A percentile compares a stretch with the other conserved stretches of the same genome.
phyloP scores from a whole-genome alignment of 2,113 vertebrate genomes.

The Circaetus cinerascens region DNA sequence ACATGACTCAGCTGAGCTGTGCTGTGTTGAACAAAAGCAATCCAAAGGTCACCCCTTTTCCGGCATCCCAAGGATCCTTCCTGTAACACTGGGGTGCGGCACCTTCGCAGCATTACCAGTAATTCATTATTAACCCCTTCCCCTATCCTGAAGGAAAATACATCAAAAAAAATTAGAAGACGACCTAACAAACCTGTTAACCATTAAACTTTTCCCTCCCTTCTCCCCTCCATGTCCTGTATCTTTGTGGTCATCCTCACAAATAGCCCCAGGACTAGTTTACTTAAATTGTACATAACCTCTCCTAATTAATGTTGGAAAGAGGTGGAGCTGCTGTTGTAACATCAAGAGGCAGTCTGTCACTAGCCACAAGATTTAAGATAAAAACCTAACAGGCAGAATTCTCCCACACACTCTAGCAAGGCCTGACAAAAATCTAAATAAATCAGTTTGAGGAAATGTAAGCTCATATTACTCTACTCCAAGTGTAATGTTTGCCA shows the following conservation, averaged over 20 bases:
- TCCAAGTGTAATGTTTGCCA: not conserved
- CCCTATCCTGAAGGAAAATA: not conserved
- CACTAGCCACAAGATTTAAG: slow-evolving; percentile 53
- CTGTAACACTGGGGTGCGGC: slow-evolving; percentile 2
- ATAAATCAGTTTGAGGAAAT: not conserved
- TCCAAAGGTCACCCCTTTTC: not conserved
- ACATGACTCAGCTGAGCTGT: not conserved
- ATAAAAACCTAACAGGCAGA: slow-evolving; percentile 28
- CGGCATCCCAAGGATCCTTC: not conserved
- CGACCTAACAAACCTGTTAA: not conserved
- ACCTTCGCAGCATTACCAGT: not conserved
- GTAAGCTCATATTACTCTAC: not conserved
- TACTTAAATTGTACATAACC: not conserved
- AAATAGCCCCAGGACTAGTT: slow-evolving; percentile 39
- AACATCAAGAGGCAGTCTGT: slow-evolving; percentile 21
- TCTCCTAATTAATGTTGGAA: slow-evolving; percentile 26
- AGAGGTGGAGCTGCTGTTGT: slow-evolving; percentile 30
- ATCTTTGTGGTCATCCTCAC: slow-evolving; percentile 1
- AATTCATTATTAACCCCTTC: not conserved
- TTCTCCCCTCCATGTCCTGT: not conserved
- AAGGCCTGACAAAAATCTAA: slow-evolving; percentile 10
- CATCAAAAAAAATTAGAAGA: not conserved
- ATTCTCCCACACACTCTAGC: slow-evolving; percentile 20
- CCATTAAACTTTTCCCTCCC: not conserved
- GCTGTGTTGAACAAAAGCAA: not conserved